A percentile compares a stretch with the other conserved stretches of the same genome.
Evolutionary conservation across 2,888 invertebrate genomes (phyloP).

Genomic region (Atrina japonica): DNA sequence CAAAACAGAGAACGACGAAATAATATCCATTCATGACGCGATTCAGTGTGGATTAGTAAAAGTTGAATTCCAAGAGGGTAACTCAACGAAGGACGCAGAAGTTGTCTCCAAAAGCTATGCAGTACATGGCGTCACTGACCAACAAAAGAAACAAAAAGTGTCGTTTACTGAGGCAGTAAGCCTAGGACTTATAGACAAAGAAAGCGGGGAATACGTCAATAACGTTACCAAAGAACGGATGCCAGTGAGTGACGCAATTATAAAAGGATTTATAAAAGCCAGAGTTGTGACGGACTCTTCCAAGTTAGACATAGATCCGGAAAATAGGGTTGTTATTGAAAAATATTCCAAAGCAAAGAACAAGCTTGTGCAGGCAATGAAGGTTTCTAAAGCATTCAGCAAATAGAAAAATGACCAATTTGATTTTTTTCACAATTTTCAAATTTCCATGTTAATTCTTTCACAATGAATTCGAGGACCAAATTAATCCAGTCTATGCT

Average conservation of each 20-base stretch:
- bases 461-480: too few species aligned
- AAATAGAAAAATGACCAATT: constrained; percentile 25
- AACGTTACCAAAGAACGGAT: constrained; percentile 71
- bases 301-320: constrained; percentile 76
- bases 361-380: too few species aligned
- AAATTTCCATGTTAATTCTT: too few species aligned
- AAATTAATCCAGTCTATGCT: too few species aligned
- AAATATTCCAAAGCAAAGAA: constrained; percentile 68
- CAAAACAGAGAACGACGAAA: constrained; percentile 64
- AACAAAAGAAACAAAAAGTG: constrained; percentile 64
- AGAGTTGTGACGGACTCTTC: constrained; percentile 71
- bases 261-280: constrained; percentile 79
- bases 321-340: constrained; percentile 76
- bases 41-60: constrained; percentile 69
- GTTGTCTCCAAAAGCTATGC: constrained; percentile 76
- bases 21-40: constrained; percentile 71
- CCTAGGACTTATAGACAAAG: constrained; percentile 68
- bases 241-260: constrained; percentile 77
- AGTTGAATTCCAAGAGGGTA: constrained; percentile 65
- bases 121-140: constrained; percentile 77
- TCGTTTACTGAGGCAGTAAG: constrained; percentile 67
- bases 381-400: constrained; percentile 71
- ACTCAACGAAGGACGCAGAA: constrained; percentile 53
- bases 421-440: constrained; percentile 6
- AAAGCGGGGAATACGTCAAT: constrained; percentile 76